Evolutionary conservation across 1,140 invertebrate species (phyloP), one percentile per base, ranked within the genome.

Genomic region (Samia ricini): DNA sequence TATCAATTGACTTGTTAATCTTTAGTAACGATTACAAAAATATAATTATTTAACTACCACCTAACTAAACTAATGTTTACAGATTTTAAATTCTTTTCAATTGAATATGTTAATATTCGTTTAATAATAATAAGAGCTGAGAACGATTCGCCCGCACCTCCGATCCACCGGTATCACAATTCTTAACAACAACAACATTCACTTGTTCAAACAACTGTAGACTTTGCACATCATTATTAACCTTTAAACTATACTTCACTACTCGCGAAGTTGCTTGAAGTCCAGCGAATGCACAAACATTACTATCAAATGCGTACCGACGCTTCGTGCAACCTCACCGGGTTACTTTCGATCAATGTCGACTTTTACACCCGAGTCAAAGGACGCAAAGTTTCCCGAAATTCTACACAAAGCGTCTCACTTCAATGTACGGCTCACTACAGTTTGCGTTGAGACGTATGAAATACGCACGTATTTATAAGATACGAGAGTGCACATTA

Each of bases 21-120:
- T 66, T 77, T 66, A 64, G 71, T 71, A 68, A 81, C 76, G 70
- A 66, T n/a, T 89, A 89, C 77, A 89, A 89, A 89, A 89, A 89
- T 89, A 89, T 80, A 83, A 83, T 70, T 82, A 83, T 71, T 82
- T 68, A 66, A 50, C 82, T 87, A 87, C 74, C 62, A 77, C 71
- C 79, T 79, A 81, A 84, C 72, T 78, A 78, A 83, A 77, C 75
- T 79, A 81, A 81, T 71, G 65, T 74, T 72, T 64, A 74, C 70
- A 61, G 63, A 61, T 69, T 59, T 68, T 60, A 63, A 72, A 66
- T 71, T 74, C 74, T 64, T 74, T 64, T 63, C 29, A 22, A 57
- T 26, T 26, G 26, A 26, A 26, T 26, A 26, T 8, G 3, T 26
- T 26, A 3, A 26, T 42, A 42, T 1, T 42, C 49, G 60, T 57